phyloP scores from a whole-genome alignment of 2,113 vertebrate genomes.

The Aythya baeri region DNA sequence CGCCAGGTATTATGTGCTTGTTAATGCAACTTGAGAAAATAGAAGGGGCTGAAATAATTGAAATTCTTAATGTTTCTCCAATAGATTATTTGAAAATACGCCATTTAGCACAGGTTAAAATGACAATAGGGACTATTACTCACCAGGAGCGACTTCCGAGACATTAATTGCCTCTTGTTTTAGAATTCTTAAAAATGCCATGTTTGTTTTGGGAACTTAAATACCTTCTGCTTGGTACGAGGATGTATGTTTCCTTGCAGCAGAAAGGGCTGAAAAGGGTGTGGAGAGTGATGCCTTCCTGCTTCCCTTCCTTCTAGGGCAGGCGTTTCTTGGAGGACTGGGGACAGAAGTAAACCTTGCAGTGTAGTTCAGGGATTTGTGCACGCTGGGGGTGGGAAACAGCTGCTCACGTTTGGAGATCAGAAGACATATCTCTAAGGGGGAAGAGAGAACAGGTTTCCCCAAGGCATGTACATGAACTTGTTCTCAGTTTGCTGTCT shows the following conservation, averaged over 20 bases:
- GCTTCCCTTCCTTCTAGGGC: neutral
- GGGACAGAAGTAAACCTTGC: neutral
- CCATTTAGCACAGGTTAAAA: constrained; percentile 27
- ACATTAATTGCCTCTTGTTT: neutral
- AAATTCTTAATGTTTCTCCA: constrained; percentile 24
- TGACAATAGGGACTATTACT: neutral
- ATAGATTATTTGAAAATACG: constrained; percentile 14
- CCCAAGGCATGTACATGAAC: neutral
- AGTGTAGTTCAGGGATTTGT: neutral
- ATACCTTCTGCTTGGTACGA: neutral
- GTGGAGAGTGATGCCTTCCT: neutral
- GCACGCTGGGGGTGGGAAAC: neutral
- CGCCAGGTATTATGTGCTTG: neutral
- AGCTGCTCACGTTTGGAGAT: neutral
- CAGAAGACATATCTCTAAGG: neutral
- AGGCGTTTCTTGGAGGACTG: neutral
- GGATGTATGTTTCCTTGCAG: neutral
- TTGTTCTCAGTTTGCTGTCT: neutral
- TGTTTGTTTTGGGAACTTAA: neutral
- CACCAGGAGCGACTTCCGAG: neutral
- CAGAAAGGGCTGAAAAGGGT: neutral
- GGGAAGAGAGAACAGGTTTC: neutral
- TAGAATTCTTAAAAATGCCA: neutral
- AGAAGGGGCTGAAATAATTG: constrained; percentile 13
- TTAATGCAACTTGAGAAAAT: constrained; percentile 27